These are phyloP conservation scores for Xenopus borealis DNA, from an alignment of 2,113 vertebrate species.

Conservation along the genomic window DNA sequence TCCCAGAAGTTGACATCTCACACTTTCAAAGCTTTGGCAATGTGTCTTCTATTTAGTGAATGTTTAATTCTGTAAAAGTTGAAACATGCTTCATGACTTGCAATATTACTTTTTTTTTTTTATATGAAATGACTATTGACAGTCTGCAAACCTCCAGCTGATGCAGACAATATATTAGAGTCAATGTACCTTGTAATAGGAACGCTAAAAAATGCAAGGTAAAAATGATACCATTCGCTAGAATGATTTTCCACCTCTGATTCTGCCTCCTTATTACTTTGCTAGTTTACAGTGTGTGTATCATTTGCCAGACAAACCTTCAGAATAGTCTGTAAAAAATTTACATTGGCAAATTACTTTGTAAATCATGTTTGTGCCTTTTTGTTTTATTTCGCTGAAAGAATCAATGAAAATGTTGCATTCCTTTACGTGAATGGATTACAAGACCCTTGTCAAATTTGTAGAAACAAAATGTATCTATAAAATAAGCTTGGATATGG, in stretches of 20 bases:
- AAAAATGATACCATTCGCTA: not conserved
- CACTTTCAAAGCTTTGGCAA: no score
- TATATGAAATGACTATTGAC: no score
- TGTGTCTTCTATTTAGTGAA: no score
- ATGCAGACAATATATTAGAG: not conserved
- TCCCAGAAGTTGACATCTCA: no score
- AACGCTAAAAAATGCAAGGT: not conserved
- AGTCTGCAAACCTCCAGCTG: no score
- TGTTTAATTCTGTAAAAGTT: no score
- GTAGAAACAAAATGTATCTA: no score
- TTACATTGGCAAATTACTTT: not conserved
- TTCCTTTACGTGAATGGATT: no score
- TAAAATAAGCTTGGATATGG: no score
- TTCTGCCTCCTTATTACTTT: not conserved
- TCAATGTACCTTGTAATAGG: constrained; percentile 3
- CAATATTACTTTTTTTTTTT: not conserved
- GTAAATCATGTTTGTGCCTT: not conserved
- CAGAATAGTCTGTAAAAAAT: not conserved
- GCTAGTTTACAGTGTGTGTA: not conserved
- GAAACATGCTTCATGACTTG: not conserved
- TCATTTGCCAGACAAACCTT: not conserved
- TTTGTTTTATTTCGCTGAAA: not conserved
- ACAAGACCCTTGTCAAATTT: no score
- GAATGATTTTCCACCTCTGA: not conserved
- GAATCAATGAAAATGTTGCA: no score